Evolutionary conservation across 2,888 invertebrate species (phyloP).

Genomic region (Oscheius sp.): DNA sequence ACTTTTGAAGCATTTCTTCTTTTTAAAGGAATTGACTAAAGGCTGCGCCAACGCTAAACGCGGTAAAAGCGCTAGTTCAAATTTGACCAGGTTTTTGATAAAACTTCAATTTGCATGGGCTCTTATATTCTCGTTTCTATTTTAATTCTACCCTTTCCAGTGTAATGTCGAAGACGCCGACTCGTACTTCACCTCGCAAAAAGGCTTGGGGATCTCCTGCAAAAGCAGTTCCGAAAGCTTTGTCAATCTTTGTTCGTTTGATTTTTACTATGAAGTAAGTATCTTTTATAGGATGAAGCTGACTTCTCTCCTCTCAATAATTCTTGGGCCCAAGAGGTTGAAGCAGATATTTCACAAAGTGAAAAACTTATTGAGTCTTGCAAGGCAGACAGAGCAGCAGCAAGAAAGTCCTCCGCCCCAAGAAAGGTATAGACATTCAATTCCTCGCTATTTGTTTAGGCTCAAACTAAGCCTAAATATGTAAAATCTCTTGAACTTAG

Average conservation of each 20-base stretch:
- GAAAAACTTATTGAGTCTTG: constrained; percentile 1
- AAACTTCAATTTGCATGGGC: too few relatives aligned
- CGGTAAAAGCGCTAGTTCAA: too few relatives aligned
- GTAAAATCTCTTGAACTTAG: constrained; percentile 38
- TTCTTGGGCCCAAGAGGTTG: constrained; percentile 58
- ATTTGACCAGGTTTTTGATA: neutral
- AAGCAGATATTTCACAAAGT: constrained; percentile 39
- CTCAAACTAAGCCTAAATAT: constrained; percentile 41
- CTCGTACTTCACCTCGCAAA: constrained; percentile 52
- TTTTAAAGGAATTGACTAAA: neutral
- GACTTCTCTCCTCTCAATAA: constrained; percentile 52
- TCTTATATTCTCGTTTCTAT: neutral
- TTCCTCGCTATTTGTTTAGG: constrained; percentile 19
- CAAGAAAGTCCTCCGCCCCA: constrained; percentile 39
- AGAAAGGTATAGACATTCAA: constrained; percentile 32
- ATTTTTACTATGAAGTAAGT: neutral
- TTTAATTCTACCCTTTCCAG: neutral
- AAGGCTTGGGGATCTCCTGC: constrained; percentile 53
- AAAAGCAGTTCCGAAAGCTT: constrained; percentile 32
- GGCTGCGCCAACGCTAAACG: neutral
- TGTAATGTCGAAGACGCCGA: constrained; percentile 33
- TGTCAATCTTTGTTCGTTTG: constrained; percentile 41
- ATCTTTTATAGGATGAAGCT: constrained; percentile 35
- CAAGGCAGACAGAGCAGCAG: constrained; percentile 21
- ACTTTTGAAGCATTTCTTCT: too few relatives aligned